Conservation (phyloP, 2,113 vertebrate genomes). For the Rhegmatorhina hoffmannsi region DNA sequence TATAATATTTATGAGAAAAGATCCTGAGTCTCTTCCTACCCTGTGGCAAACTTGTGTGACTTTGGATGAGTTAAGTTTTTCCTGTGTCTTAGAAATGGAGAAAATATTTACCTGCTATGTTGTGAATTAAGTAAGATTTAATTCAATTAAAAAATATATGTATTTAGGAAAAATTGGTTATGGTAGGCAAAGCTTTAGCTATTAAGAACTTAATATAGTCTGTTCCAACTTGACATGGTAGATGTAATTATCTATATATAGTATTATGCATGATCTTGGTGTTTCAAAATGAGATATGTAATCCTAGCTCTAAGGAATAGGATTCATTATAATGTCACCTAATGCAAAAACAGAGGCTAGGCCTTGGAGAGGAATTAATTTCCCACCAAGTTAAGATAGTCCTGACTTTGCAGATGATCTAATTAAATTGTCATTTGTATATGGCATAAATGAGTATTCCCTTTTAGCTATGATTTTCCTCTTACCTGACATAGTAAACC, state of each 20-base stretch:
- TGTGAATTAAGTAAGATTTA: neutral
- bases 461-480: neutral
- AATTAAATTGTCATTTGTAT: neutral
- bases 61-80: neutral
- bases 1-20: neutral
- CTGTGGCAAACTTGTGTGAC: neutral
- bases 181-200: conserved; percentile 38
- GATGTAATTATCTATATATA: conserved; percentile 58
- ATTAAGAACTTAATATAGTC: conserved; percentile 10
- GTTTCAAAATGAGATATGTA: conserved; percentile 56
- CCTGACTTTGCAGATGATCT: neutral
- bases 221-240: neutral
- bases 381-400: neutral
- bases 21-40: neutral
- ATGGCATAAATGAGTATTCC: neutral
- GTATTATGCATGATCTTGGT: conserved; percentile 32
- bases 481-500: neutral
- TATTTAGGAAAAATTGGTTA: neutral
- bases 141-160: neutral
- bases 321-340: conserved; percentile 30
- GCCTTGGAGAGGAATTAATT: neutral
- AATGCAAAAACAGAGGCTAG: neutral
- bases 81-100: neutral
- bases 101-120: neutral
- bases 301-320: conserved; percentile 43